phyloP scores from a whole-genome alignment of 1,140 invertebrate species.

The Drosophila bifasciata region DNA sequence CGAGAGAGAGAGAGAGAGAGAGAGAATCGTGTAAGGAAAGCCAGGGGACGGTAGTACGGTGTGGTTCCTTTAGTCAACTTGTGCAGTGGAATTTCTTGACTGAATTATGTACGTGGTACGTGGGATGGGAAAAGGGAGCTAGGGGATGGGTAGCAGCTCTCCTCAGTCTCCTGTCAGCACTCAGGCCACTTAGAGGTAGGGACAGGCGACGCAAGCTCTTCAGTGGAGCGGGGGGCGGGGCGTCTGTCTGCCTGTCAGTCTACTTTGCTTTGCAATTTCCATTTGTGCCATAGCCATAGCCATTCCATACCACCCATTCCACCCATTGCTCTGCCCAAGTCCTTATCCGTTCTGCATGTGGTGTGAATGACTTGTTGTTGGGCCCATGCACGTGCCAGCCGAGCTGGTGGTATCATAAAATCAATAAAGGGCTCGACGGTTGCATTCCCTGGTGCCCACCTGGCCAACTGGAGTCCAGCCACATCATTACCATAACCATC shows the following conservation, averaged over 20 bases:
- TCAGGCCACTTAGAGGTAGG: conserved; percentile 30
- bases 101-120: conserved; percentile 15
- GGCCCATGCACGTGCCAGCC: conserved; percentile 57
- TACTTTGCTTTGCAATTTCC: conserved; percentile 46
- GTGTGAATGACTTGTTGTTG: conserved; percentile 71
- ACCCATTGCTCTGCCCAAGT: neutral
- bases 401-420: conserved; percentile 53
- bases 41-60: too few relatives aligned
- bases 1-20: too few relatives aligned
- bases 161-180: conserved; percentile 44
- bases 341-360: conserved; percentile 16
- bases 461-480: conserved; percentile 13
- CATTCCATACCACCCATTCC: neutral
- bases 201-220: too few relatives aligned
- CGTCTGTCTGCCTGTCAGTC: conserved; percentile 16
- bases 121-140: conserved; percentile 20
- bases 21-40: too few relatives aligned
- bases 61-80: neutral
- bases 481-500: conserved; percentile 32
- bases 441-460: conserved; percentile 52
- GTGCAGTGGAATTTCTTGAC: conserved; percentile 9
- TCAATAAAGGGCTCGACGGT: conserved; percentile 75
- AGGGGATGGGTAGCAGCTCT: too few relatives aligned
- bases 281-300: conserved; percentile 3
- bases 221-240: conserved; percentile 16